Conservation (phyloP, 1,140 invertebrate genomes). For the Aleiodes sp. region DNA sequence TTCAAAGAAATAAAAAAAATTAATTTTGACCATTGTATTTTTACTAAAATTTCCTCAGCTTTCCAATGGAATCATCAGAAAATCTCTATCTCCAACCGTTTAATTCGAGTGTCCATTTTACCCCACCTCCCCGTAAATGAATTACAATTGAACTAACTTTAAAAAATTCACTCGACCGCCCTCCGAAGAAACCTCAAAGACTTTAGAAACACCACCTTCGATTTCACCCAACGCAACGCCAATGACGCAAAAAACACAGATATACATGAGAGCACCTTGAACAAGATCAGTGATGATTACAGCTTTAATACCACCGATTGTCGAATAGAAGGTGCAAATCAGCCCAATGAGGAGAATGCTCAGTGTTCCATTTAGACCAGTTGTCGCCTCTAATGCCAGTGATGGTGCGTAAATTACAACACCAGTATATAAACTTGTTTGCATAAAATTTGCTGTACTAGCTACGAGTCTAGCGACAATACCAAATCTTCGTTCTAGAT, state of each 20-base stretch:
- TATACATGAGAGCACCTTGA: slow-evolving; percentile 81
- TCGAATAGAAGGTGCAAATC: slow-evolving; percentile 90
- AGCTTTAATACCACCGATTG: slow-evolving; percentile 90
- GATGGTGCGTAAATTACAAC: slow-evolving; percentile 94
- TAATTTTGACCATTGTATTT: too few relatives aligned
- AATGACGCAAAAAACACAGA: slow-evolving; percentile 62
- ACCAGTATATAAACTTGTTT: slow-evolving; percentile 91
- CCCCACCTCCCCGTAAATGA: neutral
- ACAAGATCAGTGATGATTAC: slow-evolving; percentile 89
- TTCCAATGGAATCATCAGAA: too few relatives aligned
- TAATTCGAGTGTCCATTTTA: too few relatives aligned
- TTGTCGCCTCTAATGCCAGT: slow-evolving; percentile 88
- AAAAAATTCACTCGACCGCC: slow-evolving; percentile 58
- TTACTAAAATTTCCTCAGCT: too few relatives aligned
- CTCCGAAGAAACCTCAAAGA: slow-evolving; percentile 73
- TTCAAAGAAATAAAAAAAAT: too few relatives aligned
- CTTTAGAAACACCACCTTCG: slow-evolving; percentile 71
- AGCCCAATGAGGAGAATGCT: slow-evolving; percentile 82
- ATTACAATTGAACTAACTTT: slow-evolving; percentile 45
- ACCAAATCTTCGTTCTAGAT: slow-evolving; percentile 86
- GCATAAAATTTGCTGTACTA: slow-evolving; percentile 79
- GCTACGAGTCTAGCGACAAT: slow-evolving; percentile 73
- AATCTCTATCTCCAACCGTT: too few relatives aligned
- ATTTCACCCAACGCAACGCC: slow-evolving; percentile 70
- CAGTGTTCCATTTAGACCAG: slow-evolving; percentile 76